A percentile compares a stretch with the other conserved stretches of the same genome.
Evolutionary conservation across 2,888 invertebrate genomes (phyloP).

Genomic region (Spicauda simplicius): DNA sequence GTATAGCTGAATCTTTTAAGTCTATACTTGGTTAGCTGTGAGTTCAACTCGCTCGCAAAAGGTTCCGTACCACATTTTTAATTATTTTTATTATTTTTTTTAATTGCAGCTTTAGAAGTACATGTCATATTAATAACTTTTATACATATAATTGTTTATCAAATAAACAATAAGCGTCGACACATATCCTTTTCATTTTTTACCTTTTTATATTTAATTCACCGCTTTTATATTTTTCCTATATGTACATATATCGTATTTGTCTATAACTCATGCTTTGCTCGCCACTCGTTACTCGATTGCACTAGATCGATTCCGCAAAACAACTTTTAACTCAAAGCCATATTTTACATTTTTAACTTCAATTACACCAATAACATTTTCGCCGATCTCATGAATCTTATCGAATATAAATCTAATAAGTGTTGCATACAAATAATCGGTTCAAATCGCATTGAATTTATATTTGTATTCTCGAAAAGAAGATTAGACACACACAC

Average conservation of each 20-base stretch:
- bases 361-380: constrained; percentile 40
- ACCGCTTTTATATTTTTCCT: background rate
- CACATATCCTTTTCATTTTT: too few relatives aligned
- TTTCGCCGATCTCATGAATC: constrained; percentile 40
- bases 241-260: background rate
- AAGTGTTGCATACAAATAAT: constrained; percentile 3
- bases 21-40: too few relatives aligned
- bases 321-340: constrained; percentile 30
- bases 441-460: background rate
- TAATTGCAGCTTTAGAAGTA: too few relatives aligned
- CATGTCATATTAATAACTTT: too few relatives aligned
- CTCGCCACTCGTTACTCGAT: background rate
- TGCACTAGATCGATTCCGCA: constrained; percentile 13
- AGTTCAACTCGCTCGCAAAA: too few relatives aligned
- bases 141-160: too few relatives aligned
- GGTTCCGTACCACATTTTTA: too few relatives aligned
- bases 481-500: too few relatives aligned
- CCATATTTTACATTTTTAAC: constrained; percentile 40
- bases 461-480: too few relatives aligned
- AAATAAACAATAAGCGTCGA: too few relatives aligned
- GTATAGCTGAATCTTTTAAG: too few relatives aligned
- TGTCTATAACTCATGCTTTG: background rate
- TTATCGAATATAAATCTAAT: constrained; percentile 16
- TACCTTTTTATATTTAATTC: background rate
- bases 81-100: too few relatives aligned